Evolutionary conservation across 2,113 vertebrate genomes (phyloP).

Genomic region (Mastomys coucha): DNA sequence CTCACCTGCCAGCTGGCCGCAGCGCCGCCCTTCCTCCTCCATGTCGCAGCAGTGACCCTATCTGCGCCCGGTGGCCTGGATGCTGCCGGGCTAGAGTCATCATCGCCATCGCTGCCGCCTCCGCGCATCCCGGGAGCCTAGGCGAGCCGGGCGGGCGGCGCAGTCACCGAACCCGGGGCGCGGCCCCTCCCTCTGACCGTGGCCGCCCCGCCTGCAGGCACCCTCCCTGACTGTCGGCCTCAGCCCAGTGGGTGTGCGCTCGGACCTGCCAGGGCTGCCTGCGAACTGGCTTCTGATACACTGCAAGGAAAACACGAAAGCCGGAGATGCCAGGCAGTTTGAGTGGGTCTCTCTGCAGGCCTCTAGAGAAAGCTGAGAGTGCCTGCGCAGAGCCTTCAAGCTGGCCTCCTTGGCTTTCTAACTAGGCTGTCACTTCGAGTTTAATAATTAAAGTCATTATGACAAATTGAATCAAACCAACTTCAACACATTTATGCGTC

Average conservation of each 20-base stretch:
- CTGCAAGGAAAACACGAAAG: too few relatives aligned
- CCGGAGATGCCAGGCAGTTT: background rate
- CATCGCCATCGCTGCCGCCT: conserved; percentile 56
- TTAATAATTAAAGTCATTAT: background rate
- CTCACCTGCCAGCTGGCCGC: conserved; percentile 72
- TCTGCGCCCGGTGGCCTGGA: background rate
- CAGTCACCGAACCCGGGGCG: conserved; percentile 52
- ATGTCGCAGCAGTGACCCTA: conserved; percentile 11
- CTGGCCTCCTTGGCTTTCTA: background rate
- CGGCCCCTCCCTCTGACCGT: conserved; percentile 15
- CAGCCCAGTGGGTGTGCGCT: too few relatives aligned
- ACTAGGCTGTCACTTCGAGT: background rate
- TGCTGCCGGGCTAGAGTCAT: background rate
- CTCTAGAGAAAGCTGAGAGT: background rate
- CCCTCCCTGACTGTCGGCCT: background rate
- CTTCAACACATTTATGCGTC: background rate
- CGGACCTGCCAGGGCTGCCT: background rate
- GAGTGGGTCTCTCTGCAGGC: background rate
- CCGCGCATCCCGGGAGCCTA: conserved; percentile 61
- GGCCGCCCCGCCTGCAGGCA: background rate
- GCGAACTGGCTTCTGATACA: background rate
- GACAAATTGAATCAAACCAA: background rate
- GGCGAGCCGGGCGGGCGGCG: conserved; percentile 48
- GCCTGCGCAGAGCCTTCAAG: background rate
- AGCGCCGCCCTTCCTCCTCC: conserved; percentile 66